Percentiles rank a stretch among this genome's conserved stretches.
These are phyloP conservation scores for Pristionchus exspectatus DNA, from an alignment of 2,888 invertebrate species.

Conservation along the genomic window DNA sequence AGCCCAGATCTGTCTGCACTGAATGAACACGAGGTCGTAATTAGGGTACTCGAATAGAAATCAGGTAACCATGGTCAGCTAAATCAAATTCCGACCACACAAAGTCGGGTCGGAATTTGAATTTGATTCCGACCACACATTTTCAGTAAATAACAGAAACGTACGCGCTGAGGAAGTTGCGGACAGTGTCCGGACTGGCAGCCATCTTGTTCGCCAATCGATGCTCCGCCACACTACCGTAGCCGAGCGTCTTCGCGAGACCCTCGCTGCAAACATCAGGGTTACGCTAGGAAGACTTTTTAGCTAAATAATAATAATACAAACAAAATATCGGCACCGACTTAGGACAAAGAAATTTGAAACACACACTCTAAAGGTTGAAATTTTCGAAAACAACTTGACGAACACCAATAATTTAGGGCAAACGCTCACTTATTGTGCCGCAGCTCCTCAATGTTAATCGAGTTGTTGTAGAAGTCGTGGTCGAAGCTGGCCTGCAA, in stretches of 20 bases:
- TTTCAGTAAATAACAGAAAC: slow-evolving; percentile 44
- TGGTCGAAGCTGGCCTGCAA: slow-evolving; percentile 68
- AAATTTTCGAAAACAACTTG: background rate
- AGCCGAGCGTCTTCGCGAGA: slow-evolving; percentile 75
- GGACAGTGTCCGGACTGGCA: slow-evolving; percentile 74
- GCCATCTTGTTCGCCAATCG: slow-evolving; percentile 78
- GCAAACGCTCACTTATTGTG: slow-evolving; percentile 70
- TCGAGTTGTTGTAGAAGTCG: slow-evolving; percentile 77
- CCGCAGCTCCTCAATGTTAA: slow-evolving; percentile 77
- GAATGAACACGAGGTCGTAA: too few relatives aligned
- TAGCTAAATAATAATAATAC: too few relatives aligned
- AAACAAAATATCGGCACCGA: too few relatives aligned
- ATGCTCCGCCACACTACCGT: slow-evolving; percentile 74
- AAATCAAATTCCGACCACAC: too few relatives aligned
- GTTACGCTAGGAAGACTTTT: background rate
- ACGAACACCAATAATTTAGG: background rate
- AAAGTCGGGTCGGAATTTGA: too few relatives aligned
- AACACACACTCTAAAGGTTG: background rate
- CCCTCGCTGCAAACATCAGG: slow-evolving; percentile 69
- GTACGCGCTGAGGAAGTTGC: slow-evolving; percentile 75
- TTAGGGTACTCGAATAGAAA: too few relatives aligned
- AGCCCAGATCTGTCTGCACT: too few relatives aligned
- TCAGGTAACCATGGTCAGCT: too few relatives aligned
- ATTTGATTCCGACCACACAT: background rate
- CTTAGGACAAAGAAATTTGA: too few relatives aligned